Percentiles rank a stretch among this genome's conserved stretches.
These are phyloP conservation scores for Leucoraja erinaceus DNA, from an alignment of 2,113 vertebrate species.

Conservation along the genomic window DNA sequence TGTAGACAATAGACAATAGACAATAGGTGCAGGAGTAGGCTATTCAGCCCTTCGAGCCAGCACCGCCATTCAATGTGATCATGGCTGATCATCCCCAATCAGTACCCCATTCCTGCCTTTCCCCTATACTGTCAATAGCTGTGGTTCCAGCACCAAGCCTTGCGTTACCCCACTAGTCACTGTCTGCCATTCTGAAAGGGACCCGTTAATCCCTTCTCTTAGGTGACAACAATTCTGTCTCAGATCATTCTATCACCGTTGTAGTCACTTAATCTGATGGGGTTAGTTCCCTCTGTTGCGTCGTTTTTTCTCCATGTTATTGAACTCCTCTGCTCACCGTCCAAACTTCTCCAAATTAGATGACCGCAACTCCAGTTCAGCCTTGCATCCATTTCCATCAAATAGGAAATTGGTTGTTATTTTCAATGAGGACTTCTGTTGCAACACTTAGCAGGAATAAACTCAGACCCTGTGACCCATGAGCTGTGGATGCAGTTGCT, in stretches of 20 bases:
- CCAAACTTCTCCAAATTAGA: background rate
- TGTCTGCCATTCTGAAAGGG: too few relatives aligned
- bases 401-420: background rate
- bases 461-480: background rate
- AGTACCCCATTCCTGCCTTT: too few relatives aligned
- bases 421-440: background rate
- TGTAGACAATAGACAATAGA: too few relatives aligned
- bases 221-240: background rate
- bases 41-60: too few relatives aligned
- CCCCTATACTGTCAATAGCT: too few relatives aligned
- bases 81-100: too few relatives aligned
- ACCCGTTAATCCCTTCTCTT: too few relatives aligned
- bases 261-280: background rate
- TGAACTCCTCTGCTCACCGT: background rate
- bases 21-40: too few relatives aligned
- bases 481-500: background rate
- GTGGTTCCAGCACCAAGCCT: too few relatives aligned
- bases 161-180: too few relatives aligned
- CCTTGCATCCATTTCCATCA: background rate
- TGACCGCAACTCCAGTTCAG: background rate
- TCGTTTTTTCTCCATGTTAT: background rate
- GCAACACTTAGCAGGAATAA: background rate
- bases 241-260: background rate
- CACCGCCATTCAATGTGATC: too few relatives aligned
- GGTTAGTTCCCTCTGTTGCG: background rate